Evolutionary conservation across 2,113 vertebrate species (phyloP).

Genomic region (Psilopogon haemacephalus): DNA sequence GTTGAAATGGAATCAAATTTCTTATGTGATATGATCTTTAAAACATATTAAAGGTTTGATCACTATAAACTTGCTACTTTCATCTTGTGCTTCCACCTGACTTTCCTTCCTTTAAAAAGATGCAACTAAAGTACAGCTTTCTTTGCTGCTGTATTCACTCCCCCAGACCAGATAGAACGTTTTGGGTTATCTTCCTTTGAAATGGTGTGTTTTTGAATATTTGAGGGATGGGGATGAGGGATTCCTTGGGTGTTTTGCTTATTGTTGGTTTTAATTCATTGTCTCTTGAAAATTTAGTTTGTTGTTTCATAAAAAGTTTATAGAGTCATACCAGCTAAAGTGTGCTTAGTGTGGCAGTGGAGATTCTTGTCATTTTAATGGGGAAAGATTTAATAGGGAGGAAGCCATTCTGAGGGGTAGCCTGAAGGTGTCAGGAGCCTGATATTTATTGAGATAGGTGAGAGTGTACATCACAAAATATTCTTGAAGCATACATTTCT

Average conservation of each 20-base stretch:
- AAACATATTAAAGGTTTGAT: not conserved
- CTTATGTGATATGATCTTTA: not conserved
- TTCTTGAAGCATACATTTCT: not conserved
- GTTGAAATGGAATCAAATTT: not conserved
- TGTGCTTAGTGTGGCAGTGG: not conserved
- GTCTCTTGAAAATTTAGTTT: not conserved
- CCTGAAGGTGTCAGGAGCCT: not conserved
- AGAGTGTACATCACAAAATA: not conserved
- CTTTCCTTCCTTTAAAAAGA: not conserved
- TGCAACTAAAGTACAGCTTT: not conserved
- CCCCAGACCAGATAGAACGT: not conserved
- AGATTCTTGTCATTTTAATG: not conserved
- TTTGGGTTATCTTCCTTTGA: not conserved
- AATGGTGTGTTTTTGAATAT: not conserved
- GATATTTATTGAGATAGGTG: not conserved
- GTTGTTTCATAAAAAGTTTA: not conserved
- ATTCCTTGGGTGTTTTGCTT: not conserved
- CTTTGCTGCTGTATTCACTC: not conserved
- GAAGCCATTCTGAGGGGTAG: not conserved
- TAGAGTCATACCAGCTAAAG: not conserved
- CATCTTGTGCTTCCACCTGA: not conserved
- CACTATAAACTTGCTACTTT: not conserved
- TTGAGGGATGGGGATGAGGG: not conserved
- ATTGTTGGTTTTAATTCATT: not conserved
- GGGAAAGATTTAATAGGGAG: no score